Conservation (phyloP, 2,797 vertebrate genomes). For the Coreius guichenoti region DNA sequence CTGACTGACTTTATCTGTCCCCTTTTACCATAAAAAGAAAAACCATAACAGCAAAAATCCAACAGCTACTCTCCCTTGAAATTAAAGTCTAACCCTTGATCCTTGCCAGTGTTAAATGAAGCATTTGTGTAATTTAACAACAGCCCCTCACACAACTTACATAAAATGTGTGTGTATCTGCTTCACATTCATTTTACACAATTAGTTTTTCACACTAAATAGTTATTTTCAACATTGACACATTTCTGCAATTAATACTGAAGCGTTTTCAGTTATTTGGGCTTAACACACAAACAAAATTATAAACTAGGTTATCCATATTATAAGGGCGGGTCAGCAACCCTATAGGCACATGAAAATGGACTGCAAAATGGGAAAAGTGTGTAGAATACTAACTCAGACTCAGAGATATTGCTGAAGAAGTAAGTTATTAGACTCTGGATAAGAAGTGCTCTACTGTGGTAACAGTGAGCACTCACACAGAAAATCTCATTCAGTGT, state of each 20-base stretch:
- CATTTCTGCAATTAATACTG: not conserved
- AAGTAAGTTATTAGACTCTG: constrained; percentile 24
- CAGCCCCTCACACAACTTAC: not conserved
- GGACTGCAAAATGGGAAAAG: not conserved
- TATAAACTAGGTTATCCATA: not conserved
- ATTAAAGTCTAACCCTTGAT: not conserved
- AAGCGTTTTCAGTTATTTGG: not conserved
- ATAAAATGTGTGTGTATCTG: not conserved
- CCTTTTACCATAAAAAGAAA: not conserved
- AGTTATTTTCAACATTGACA: not conserved
- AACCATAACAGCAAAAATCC: not conserved
- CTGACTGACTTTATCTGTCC: not conserved
- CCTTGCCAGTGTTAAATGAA: not conserved
- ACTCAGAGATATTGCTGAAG: not conserved
- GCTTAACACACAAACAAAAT: not conserved
- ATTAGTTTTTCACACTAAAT: not conserved
- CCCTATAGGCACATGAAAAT: not conserved
- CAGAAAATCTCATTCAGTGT: constrained; percentile 15
- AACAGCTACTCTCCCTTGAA: not conserved
- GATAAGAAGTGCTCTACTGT: constrained; percentile 9
- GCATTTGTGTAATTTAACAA: not conserved
- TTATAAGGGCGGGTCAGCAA: not conserved
- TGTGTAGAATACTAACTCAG: not conserved
- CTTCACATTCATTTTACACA: not conserved
- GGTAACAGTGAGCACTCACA: constrained; percentile 18